Percentiles rank a stretch among this genome's conserved stretches.
Conservation (phyloP, 2,888 invertebrate genomes). For the Euclidia mi region DNA sequence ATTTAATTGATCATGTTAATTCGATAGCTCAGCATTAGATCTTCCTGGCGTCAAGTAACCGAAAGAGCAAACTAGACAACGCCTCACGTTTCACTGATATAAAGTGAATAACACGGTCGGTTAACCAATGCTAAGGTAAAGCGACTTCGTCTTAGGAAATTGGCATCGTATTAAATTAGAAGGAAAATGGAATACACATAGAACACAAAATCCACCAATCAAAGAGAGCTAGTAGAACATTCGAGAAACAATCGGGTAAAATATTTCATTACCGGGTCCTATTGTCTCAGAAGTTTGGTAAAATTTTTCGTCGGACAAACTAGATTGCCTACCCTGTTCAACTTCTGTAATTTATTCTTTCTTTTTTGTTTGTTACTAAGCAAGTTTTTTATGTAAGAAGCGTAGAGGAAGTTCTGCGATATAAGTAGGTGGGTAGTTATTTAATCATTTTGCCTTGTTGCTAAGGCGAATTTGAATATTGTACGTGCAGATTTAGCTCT, state of each 20-base stretch:
- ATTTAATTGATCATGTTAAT: constrained; percentile 26
- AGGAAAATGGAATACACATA: constrained; percentile 13
- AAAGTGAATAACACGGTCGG: constrained; percentile 6
- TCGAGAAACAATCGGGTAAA: constrained; percentile 32
- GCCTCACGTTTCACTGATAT: not conserved
- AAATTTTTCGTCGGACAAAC: constrained; percentile 55
- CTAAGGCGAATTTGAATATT: constrained; percentile 37
- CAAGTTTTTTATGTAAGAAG: constrained; percentile 53
- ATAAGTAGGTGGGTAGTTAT: constrained; percentile 38
- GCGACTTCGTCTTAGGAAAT: constrained; percentile 14
- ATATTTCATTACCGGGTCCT: constrained; percentile 51
- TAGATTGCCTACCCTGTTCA: constrained; percentile 54
- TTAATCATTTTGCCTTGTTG: constrained; percentile 40
- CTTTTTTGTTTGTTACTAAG: constrained; percentile 47
- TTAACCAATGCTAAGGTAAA: constrained; percentile 2
- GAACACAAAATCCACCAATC: constrained; percentile 20
- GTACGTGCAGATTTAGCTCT: constrained; percentile 22
- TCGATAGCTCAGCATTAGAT: constrained; percentile 14
- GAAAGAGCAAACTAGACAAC: constrained; percentile 5
- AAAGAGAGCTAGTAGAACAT: constrained; percentile 27
- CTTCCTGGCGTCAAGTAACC: constrained; percentile 11
- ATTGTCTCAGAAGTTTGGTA: constrained; percentile 22
- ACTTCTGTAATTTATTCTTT: constrained; percentile 48
- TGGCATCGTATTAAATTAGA: constrained; percentile 19
- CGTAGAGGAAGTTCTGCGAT: constrained; percentile 45